phyloP scores from a whole-genome alignment of 2,113 vertebrate genomes.

The Chitala chitala region DNA sequence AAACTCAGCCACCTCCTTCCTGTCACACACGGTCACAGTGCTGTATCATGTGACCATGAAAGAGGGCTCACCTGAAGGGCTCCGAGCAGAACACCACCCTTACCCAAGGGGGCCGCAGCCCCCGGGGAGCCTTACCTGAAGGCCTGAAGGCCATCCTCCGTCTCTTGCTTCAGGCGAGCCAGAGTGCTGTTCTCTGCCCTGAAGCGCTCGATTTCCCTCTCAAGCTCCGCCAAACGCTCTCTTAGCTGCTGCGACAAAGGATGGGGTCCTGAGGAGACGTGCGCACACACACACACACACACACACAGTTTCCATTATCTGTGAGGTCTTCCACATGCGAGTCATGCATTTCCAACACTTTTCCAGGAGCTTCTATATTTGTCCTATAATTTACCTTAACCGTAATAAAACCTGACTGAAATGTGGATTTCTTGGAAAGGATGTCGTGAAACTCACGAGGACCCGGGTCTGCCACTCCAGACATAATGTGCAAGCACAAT shows the following conservation, averaged over 20 bases:
- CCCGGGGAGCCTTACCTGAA: conserved; percentile 63
- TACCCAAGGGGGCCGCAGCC: background rate
- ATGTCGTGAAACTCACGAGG: no score
- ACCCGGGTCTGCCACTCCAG: background rate
- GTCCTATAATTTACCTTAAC: no score
- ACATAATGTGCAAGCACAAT: no score
- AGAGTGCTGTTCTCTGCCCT: conserved; percentile 79
- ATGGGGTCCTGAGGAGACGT: conserved; percentile 55
- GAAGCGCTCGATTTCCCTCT: conserved; percentile 86
- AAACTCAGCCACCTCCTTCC: conserved; percentile 78
- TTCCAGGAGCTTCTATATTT: no score
- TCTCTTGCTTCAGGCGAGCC: conserved; percentile 73
- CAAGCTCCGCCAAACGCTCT: conserved; percentile 76
- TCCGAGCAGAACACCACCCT: no score
- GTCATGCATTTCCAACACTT: no score
- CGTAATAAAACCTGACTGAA: no score
- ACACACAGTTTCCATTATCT: no score
- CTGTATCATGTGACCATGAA: background rate
- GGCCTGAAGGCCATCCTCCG: conserved; percentile 65
- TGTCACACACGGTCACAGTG: conserved; percentile 40
- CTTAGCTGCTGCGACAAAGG: conserved; percentile 71
- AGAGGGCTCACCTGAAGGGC: background rate
- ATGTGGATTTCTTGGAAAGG: no score
- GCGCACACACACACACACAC: background rate
- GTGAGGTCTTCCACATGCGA: no score